Evolutionary conservation across 2,888 invertebrate species (phyloP).

Genomic region (Eueremaeus valkanovi): DNA sequence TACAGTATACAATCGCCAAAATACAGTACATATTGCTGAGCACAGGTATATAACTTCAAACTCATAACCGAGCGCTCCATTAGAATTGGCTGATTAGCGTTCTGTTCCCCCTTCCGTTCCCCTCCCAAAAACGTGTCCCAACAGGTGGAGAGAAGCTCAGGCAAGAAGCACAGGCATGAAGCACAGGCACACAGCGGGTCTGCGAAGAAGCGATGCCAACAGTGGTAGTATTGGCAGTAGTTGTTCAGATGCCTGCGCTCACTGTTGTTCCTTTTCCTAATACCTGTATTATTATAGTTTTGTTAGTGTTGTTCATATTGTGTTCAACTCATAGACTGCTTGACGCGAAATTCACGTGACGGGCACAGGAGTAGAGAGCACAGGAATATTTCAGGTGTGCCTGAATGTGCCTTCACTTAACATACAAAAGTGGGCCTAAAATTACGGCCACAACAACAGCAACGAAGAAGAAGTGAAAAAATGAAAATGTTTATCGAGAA

Average conservation of each 20-base stretch:
- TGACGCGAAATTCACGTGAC: conserved; percentile 19
- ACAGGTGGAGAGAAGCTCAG: conserved; percentile 1
- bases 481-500: background rate
- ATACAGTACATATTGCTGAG: background rate
- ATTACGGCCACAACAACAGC: background rate
- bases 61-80: background rate
- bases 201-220: background rate
- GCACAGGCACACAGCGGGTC: background rate
- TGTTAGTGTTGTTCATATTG: conserved; percentile 1
- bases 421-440: background rate
- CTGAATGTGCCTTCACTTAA: background rate
- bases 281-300: background rate
- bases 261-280: background rate
- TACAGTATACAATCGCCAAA: background rate
- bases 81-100: background rate
- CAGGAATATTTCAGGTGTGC: background rate
- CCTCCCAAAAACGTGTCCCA: background rate
- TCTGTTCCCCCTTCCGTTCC: background rate
- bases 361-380: background rate
- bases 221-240: background rate
- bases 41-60: background rate
- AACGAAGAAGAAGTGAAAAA: background rate
- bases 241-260: background rate
- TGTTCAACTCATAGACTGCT: background rate
- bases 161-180: too few species aligned